A percentile compares a stretch with the other conserved stretches of the same genome.
Evolutionary conservation across 1,140 invertebrate genomes (phyloP).

Genomic region (Trypoxylus dichotomus): DNA sequence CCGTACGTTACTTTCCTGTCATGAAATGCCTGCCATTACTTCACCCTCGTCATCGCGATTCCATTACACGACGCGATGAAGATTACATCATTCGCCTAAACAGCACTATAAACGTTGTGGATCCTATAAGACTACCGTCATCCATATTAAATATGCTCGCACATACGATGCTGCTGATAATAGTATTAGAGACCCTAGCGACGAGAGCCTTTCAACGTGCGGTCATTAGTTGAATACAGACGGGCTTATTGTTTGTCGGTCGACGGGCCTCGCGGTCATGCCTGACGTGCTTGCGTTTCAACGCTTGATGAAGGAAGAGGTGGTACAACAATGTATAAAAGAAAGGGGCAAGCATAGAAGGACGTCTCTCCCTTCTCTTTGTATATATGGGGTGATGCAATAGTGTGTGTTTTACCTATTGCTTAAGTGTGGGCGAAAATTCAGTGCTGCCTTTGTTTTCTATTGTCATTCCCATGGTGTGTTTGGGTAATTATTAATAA

Average conservation of each 20-base stretch:
- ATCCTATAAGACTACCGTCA: neutral
- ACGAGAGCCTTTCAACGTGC: constrained; percentile 34
- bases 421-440: too few relatives aligned
- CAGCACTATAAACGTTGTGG: neutral
- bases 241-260: constrained; percentile 36
- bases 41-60: neutral
- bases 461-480: too few relatives aligned
- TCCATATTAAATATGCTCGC: neutral
- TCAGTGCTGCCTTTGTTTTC: too few relatives aligned
- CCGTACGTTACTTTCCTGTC: too few relatives aligned
- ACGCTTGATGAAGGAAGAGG: neutral
- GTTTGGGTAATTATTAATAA: too few relatives aligned
- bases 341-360: too few relatives aligned
- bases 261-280: constrained; percentile 4
- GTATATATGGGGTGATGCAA: too few relatives aligned
- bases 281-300: neutral
- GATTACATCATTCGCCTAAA: neutral
- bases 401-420: too few relatives aligned
- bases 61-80: neutral
- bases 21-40: too few relatives aligned
- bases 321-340: too few relatives aligned
- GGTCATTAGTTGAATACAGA: constrained; percentile 39
- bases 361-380: too few relatives aligned
- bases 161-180: constrained; percentile 14
- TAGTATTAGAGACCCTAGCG: constrained; percentile 33